Evolutionary conservation across 2,888 invertebrate species (phyloP).

Genomic region (Dione juno): DNA sequence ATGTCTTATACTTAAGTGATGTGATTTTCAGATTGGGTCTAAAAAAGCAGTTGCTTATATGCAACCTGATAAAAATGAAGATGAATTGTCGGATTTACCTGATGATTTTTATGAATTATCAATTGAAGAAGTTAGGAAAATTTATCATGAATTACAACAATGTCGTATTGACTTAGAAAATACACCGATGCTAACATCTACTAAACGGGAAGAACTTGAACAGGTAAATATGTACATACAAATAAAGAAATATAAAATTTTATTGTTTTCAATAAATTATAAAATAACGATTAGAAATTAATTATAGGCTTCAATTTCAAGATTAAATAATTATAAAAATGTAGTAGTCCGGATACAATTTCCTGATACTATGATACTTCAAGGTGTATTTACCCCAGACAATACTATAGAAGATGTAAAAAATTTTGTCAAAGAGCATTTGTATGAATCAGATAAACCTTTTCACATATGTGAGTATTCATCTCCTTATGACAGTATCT

Average conservation of each 20-base stretch:
- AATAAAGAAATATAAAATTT: background rate
- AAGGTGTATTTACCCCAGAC: conserved; percentile 91
- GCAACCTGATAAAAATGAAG: conserved; percentile 79
- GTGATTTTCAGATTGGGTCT: conserved; percentile 84
- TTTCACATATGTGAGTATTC: conserved; percentile 91
- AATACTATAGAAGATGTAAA: conserved; percentile 88
- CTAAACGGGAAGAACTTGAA: conserved; percentile 58
- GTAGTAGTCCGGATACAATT: conserved; percentile 93
- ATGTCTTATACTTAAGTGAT: too few species aligned
- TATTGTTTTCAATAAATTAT: background rate
- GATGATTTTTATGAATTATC: conserved; percentile 96
- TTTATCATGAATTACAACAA: conserved; percentile 89
- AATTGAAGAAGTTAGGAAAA: conserved; percentile 89
- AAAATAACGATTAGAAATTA: background rate
- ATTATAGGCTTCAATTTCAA: conserved; percentile 65
- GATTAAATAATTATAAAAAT: conserved; percentile 87
- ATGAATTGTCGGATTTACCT: conserved; percentile 87
- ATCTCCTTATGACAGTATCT: conserved; percentile 7
- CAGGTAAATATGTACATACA: conserved; percentile 43
- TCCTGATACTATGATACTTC: conserved; percentile 92
- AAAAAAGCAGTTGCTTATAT: conserved; percentile 90
- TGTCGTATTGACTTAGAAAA: conserved; percentile 86
- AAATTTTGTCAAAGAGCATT: conserved; percentile 88
- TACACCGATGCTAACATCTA: conserved; percentile 87
- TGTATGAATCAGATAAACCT: conserved; percentile 85